phyloP scores from a whole-genome alignment of 2,797 vertebrate species.

The Chrosomus eos region DNA sequence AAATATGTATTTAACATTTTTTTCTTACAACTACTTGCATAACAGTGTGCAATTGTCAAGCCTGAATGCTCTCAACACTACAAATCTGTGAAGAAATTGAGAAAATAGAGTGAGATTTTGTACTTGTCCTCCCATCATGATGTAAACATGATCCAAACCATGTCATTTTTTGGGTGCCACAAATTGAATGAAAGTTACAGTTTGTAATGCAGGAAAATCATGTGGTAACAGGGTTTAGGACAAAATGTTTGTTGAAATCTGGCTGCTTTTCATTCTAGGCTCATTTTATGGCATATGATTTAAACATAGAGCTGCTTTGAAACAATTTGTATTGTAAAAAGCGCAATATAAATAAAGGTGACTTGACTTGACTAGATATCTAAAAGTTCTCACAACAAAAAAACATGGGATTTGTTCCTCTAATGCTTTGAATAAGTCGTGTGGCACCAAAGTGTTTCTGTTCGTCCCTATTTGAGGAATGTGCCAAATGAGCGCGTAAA shows the following conservation, averaged over 20 bases:
- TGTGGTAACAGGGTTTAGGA: background rate
- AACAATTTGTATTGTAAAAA: no score
- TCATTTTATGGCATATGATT: background rate
- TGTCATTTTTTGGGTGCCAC: background rate
- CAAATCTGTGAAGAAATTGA: background rate
- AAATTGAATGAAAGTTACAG: background rate
- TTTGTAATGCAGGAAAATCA: background rate
- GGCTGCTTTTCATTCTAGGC: background rate
- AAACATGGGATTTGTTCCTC: background rate
- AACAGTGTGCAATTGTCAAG: background rate
- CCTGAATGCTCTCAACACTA: background rate
- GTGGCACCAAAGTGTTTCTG: slow-evolving; percentile 24
- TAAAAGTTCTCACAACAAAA: background rate
- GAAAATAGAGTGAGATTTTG: background rate
- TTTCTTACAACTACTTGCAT: no score
- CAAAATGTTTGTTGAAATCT: background rate
- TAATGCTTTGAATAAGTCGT: slow-evolving; percentile 36
- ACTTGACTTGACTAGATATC: no score
- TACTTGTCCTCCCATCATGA: background rate
- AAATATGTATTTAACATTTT: background rate
- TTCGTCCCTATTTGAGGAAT: slow-evolving; percentile 9
- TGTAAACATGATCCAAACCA: background rate
- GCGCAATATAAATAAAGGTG: no score
- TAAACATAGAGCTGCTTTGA: no score
- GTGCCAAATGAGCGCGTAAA: slow-evolving; percentile 1